A percentile compares a stretch with the other conserved stretches of the same genome.
phyloP scores from a whole-genome alignment of 2,113 vertebrate species.

The Boulengeromyrus knoepffleri region DNA sequence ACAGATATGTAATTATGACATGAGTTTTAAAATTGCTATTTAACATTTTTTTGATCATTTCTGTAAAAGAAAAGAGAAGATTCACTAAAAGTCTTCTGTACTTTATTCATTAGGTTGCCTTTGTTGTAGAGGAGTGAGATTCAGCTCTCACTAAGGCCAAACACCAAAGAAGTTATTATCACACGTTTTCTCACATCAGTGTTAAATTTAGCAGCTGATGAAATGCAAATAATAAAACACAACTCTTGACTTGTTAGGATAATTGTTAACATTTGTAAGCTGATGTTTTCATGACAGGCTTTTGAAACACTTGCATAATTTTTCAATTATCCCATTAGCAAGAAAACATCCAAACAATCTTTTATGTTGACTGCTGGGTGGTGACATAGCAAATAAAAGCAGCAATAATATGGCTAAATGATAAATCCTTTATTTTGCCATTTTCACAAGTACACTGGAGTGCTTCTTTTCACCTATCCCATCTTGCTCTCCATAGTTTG shows the following conservation, averaged over 20 bases:
- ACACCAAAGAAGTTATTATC: background rate
- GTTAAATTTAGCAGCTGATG: background rate
- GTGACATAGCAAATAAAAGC: background rate
- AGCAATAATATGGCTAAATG: background rate
- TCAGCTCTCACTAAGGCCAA: background rate
- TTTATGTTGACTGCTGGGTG: background rate
- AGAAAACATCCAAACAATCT: background rate
- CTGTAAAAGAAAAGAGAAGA: background rate
- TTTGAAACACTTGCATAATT: background rate
- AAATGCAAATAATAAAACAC: background rate
- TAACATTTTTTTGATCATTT: background rate
- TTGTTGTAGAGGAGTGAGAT: background rate
- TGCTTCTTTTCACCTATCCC: no score
- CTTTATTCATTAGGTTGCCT: background rate
- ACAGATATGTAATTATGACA: background rate
- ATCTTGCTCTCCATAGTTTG: no score
- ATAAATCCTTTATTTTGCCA: no score
- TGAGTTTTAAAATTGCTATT: background rate
- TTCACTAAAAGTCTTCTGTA: background rate
- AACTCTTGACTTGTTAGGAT: background rate
- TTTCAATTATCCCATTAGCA: background rate
- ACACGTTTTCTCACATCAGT: background rate
- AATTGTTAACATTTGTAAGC: background rate
- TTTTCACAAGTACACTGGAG: no score
- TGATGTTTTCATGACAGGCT: background rate